Evolutionary conservation across 2,113 vertebrate genomes (phyloP), one percentile per base, ranked within the genome.

Genomic region (Baryphthengus martii): DNA sequence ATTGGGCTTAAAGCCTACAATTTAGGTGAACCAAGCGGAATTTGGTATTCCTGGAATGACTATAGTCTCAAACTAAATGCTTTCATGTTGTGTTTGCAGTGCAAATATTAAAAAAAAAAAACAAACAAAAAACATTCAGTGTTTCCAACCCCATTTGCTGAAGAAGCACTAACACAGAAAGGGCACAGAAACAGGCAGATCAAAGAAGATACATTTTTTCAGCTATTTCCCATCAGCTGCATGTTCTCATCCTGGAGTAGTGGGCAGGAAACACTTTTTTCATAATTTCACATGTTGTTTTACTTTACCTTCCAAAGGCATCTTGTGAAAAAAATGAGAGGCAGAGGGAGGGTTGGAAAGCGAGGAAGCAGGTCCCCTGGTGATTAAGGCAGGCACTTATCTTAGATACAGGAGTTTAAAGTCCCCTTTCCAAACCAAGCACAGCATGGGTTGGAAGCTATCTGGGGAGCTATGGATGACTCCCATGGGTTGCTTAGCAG

Each of bases 51-150:
- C 79, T 90, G 75, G 79, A 92, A 89, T 78, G 63, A 61, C 63
- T 74, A 0, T 37, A 78, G 44, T 72, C 65, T 91, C 66, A 77
- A 84, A 71, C 4, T 3, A 74, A 93, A 68, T 45, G 68, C 75
- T 96, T 95, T 96, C 68, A 94, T 94, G 65, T 90, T 72, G 7
- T 88, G 52, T 94, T 93, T 96, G 65, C 52, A 72, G 52, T 71
- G 65, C 68, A 86, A 96, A 94, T 95, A 91, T 66, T 68, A 11
- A 70, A 88, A 79, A 59, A 79, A 83, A 25, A 10, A n/a, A 35
- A 75, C n/a, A n/a, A n/a, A n/a, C 21, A 31, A 5, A 70, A 91
- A 83, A 58, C 6, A 52, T 71, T 44, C 70, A 45, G 35, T 39
- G 35, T 72, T 89, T 61, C 52, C 49, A 80, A 49, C 8, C 13